Percentiles rank a stretch among this genome's conserved stretches.
phyloP scores from a whole-genome alignment of 2,888 invertebrate species.

The Anthophora plumipes region DNA sequence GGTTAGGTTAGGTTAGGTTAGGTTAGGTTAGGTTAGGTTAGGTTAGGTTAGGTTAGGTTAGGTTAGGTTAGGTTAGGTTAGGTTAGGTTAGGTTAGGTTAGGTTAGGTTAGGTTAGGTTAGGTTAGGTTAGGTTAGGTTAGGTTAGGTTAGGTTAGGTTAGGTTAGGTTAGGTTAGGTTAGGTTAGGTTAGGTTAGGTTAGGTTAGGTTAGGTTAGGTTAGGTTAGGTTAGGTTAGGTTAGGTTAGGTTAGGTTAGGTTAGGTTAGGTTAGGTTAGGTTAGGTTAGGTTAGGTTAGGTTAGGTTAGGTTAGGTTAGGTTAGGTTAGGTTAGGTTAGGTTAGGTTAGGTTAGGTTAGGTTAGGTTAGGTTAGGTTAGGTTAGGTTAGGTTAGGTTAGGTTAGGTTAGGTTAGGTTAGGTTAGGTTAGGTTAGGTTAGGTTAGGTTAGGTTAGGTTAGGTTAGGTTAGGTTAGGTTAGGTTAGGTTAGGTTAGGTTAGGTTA shows the following conservation, averaged over 20 bases:
- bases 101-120: no score
- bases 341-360: slow-evolving; percentile 8
- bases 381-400: slow-evolving; percentile 8
- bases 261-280: slow-evolving; percentile 8
- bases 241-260: slow-evolving; percentile 8
- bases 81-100: no score
- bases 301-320: slow-evolving; percentile 8
- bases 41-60: no score
- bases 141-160: slow-evolving; percentile 8
- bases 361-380: slow-evolving; percentile 8
- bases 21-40: no score
- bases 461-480: slow-evolving; percentile 8
- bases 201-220: slow-evolving; percentile 8
- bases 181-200: slow-evolving; percentile 8
- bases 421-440: slow-evolving; percentile 8
- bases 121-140: no score
- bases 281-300: slow-evolving; percentile 8
- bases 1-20: no score
- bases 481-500: slow-evolving; percentile 8
- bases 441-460: slow-evolving; percentile 8
- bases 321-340: slow-evolving; percentile 8
- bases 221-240: slow-evolving; percentile 8
- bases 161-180: slow-evolving; percentile 8
- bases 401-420: slow-evolving; percentile 8
- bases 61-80: no score